Evolutionary conservation across 2,113 vertebrate species (phyloP).

Genomic region (Halcyon senegalensis): DNA sequence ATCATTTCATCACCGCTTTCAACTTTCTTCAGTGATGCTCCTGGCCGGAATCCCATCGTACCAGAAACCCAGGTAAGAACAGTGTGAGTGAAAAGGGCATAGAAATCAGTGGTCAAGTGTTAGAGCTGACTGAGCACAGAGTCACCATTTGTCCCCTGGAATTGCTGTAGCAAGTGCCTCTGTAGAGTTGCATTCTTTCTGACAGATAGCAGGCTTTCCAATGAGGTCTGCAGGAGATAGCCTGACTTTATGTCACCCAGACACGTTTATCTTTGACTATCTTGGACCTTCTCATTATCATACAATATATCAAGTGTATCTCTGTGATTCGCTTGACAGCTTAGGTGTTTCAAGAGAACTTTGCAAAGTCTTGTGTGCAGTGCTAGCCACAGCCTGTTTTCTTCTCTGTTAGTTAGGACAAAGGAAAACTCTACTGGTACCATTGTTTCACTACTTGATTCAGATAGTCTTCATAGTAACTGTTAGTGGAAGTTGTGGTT

Average conservation of each 20-base stretch:
- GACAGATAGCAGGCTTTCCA: background rate
- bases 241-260: background rate
- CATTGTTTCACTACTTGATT: background rate
- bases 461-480: conserved; percentile 17
- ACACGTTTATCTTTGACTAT: background rate
- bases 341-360: background rate
- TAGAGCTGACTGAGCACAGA: background rate
- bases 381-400: background rate
- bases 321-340: background rate
- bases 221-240: background rate
- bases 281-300: background rate
- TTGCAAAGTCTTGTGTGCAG: background rate
- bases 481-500: conserved; percentile 26
- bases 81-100: background rate
- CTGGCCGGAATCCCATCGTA: conserved; percentile 91
- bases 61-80: conserved; percentile 94
- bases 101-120: background rate
- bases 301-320: background rate
- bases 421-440: background rate
- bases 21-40: conserved; percentile 94
- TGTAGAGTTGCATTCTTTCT: background rate
- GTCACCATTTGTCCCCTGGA: background rate
- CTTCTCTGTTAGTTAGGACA: conserved; percentile 27
- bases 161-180: background rate
- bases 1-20: conserved; percentile 97